These are phyloP conservation scores for Drosophila rellima DNA, from an alignment of 2,888 invertebrate species.

Conservation along the genomic window DNA sequence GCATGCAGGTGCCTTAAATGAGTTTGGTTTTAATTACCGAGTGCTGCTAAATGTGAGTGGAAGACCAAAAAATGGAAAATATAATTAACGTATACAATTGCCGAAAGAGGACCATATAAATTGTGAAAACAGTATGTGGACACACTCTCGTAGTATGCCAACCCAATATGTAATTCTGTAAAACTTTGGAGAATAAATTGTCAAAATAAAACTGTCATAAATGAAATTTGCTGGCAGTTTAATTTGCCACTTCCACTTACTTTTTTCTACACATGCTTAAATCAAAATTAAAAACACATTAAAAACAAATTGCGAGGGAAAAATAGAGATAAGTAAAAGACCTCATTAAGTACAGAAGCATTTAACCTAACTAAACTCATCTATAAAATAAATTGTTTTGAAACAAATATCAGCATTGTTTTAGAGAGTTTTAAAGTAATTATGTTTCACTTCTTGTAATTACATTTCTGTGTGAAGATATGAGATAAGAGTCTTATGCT, in stretches of 20 bases:
- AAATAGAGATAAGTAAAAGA: neutral
- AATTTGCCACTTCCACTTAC: conserved; percentile 3
- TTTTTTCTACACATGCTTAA: neutral
- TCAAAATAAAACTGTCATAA: conserved; percentile 6
- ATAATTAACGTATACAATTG: neutral
- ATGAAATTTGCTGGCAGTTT: conserved; percentile 5
- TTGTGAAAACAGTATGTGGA: neutral
- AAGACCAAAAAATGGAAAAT: neutral
- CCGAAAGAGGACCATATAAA: neutral
- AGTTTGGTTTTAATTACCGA: conserved; percentile 23
- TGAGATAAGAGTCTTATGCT: too few species aligned
- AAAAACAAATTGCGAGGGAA: neutral
- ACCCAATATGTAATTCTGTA: neutral
- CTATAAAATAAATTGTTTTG: neutral
- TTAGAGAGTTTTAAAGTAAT: too few species aligned
- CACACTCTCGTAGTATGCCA: neutral
- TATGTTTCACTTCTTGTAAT: too few species aligned
- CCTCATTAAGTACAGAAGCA: neutral
- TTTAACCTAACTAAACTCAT: too few species aligned
- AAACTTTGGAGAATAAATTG: conserved; percentile 3
- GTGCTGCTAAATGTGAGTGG: conserved; percentile 1
- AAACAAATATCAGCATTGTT: neutral
- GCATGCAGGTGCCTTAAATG: conserved; percentile 20
- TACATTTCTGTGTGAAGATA: neutral
- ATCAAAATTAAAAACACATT: conserved; percentile 14